Conservation (phyloP, 2,797 vertebrate species). For the Percopsis omiscomaycus region DNA sequence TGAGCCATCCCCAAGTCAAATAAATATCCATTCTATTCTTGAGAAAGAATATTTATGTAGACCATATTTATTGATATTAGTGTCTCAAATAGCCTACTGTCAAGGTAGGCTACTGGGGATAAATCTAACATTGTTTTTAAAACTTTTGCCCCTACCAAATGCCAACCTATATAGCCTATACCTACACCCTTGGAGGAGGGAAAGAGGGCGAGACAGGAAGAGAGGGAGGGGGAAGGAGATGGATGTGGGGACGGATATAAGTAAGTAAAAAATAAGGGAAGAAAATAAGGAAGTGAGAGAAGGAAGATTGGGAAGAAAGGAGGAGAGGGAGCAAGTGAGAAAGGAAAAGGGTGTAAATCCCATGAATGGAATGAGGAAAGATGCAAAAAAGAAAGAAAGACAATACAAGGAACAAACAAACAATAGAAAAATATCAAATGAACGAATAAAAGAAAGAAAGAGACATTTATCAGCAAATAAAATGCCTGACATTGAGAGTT, state of each 20-base stretch:
- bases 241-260: not conserved
- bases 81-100: too few relatives aligned
- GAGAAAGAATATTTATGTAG: too few relatives aligned
- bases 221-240: not conserved
- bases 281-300: not conserved
- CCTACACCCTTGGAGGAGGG: too few relatives aligned
- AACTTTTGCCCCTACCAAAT: too few relatives aligned
- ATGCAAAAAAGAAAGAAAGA: not conserved
- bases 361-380: not conserved
- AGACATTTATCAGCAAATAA: not conserved
- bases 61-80: too few relatives aligned
- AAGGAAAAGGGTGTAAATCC: not conserved
- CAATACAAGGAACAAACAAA: not conserved
- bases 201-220: not conserved
- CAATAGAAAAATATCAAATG: not conserved
- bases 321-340: too few relatives aligned
- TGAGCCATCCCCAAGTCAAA: too few relatives aligned
- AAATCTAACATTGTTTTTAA: too few relatives aligned
- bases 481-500: slow-evolving; percentile 37
- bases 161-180: too few relatives aligned
- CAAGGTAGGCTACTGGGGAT: too few relatives aligned
- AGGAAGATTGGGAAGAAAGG: not conserved
- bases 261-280: not conserved
- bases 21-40: too few relatives aligned
- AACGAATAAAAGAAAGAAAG: not conserved